These are phyloP conservation scores for Gila robusta DNA, from an alignment of 2,797 vertebrate genomes.

Conservation along the genomic window DNA sequence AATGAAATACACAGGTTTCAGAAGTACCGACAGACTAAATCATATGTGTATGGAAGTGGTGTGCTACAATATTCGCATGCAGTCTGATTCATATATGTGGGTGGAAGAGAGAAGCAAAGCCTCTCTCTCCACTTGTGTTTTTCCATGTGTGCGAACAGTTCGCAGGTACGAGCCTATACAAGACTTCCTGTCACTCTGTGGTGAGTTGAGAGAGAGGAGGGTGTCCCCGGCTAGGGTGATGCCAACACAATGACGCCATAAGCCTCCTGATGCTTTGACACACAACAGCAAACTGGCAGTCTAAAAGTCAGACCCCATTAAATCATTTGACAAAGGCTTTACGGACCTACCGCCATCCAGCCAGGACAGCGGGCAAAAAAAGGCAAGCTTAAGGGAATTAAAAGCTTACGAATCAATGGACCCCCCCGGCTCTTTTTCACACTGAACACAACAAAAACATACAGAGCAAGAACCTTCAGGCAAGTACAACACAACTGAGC, in stretches of 20 bases:
- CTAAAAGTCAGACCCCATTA: constrained; percentile 63
- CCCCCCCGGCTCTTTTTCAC: constrained; percentile 6
- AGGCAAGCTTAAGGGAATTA: constrained; percentile 71
- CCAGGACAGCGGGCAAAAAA: constrained; percentile 32
- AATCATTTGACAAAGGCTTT: constrained; percentile 60
- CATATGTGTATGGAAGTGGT: neutral
- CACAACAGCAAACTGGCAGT: constrained; percentile 56
- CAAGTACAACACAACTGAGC: neutral
- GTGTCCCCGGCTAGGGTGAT: constrained; percentile 45
- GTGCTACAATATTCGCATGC: neutral
- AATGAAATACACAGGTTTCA: neutral
- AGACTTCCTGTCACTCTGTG: constrained; percentile 20
- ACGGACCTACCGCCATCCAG: constrained; percentile 57
- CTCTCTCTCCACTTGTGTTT: constrained; percentile 30
- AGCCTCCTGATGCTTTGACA: constrained; percentile 51
- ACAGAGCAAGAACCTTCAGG: neutral
- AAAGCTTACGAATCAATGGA: constrained; percentile 72
- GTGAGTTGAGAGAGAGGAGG: constrained; percentile 31
- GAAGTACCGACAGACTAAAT: neutral
- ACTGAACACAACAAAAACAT: constrained; percentile 33
- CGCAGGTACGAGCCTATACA: constrained; percentile 32
- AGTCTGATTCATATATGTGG: constrained; percentile 38
- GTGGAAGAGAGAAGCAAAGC: constrained; percentile 12
- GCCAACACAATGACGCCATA: constrained; percentile 47
- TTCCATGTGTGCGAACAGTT: neutral